Evolutionary conservation across 2,113 vertebrate species (phyloP).

Genomic region (Piaya cayana): DNA sequence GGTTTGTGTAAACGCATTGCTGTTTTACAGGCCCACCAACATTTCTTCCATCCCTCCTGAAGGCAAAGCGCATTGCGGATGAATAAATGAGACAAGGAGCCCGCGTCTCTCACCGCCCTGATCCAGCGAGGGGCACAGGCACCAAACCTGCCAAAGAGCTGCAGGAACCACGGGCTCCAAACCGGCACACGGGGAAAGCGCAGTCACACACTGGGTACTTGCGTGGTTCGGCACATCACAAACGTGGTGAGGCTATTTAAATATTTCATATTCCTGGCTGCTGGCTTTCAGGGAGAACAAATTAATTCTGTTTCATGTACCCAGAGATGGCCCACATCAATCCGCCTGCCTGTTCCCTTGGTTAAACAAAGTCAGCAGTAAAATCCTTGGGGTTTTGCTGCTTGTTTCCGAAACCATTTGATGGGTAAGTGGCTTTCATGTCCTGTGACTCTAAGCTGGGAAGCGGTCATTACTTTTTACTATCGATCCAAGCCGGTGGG

Average conservation of each 20-base stretch:
- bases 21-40: background rate
- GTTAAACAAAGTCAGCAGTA: background rate
- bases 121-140: background rate
- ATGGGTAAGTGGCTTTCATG: background rate
- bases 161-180: rapidly evolving
- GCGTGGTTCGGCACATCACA: background rate
- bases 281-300: conserved; percentile 36
- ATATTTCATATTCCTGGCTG: conserved; percentile 42
- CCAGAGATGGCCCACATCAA: conserved; percentile 40
- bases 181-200: rapidly evolving
- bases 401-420: background rate
- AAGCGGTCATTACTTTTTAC: background rate
- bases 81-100: background rate
- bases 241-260: conserved; percentile 8
- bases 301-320: conserved; percentile 49
- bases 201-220: rapidly evolving
- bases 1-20: rapidly evolving
- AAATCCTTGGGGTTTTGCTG: background rate
- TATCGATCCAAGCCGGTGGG: rapidly evolving
- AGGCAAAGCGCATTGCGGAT: background rate
- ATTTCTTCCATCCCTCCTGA: background rate
- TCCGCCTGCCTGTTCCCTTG: background rate
- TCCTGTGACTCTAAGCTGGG: background rate
- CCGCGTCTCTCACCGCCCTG: rapidly evolving
- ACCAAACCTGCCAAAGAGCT: background rate